A percentile compares a stretch with the other conserved stretches of the same genome.
Evolutionary conservation across 2,797 vertebrate species (phyloP).

Genomic region (Furcifer pardalis): DNA sequence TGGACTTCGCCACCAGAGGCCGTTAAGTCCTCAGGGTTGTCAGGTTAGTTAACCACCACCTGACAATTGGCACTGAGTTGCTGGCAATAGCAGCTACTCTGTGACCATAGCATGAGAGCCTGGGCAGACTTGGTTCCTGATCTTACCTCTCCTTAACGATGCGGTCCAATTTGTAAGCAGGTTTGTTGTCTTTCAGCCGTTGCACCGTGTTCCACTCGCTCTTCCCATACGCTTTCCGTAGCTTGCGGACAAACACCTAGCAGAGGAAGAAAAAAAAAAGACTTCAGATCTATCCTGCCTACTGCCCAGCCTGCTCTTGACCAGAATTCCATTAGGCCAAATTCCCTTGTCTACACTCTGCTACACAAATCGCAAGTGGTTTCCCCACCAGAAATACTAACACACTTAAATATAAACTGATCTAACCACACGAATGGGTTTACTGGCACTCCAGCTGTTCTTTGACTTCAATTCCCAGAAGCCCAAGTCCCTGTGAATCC

Average conservation of each 20-base stretch:
- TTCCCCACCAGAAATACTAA: not conserved
- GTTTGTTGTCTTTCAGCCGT: conserved; percentile 90
- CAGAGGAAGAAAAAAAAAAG: rapidly evolving
- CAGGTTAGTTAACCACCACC: too few relatives aligned
- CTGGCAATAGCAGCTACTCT: too few relatives aligned
- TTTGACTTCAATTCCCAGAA: too few relatives aligned
- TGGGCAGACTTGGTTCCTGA: too few relatives aligned
- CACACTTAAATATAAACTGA: not conserved
- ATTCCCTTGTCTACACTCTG: too few relatives aligned
- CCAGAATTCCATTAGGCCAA: not conserved
- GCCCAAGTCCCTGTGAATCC: too few relatives aligned
- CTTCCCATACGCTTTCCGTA: conserved; percentile 92
- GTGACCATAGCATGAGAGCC: too few relatives aligned
- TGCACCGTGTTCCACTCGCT: conserved; percentile 86
- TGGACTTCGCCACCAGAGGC: too few relatives aligned
- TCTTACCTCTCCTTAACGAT: conserved; percentile 95
- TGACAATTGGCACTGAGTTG: too few relatives aligned
- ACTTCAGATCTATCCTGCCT: not conserved
- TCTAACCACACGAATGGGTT: not conserved
- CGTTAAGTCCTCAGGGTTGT: too few relatives aligned
- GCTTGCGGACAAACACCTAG: conserved; percentile 93
- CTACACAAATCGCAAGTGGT: too few relatives aligned
- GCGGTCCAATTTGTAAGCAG: conserved; percentile 92
- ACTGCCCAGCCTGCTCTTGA: not conserved
- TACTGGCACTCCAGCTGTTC: too few relatives aligned